Conservation (phyloP, 1,140 invertebrate genomes). For the Drosophila tristis region DNA sequence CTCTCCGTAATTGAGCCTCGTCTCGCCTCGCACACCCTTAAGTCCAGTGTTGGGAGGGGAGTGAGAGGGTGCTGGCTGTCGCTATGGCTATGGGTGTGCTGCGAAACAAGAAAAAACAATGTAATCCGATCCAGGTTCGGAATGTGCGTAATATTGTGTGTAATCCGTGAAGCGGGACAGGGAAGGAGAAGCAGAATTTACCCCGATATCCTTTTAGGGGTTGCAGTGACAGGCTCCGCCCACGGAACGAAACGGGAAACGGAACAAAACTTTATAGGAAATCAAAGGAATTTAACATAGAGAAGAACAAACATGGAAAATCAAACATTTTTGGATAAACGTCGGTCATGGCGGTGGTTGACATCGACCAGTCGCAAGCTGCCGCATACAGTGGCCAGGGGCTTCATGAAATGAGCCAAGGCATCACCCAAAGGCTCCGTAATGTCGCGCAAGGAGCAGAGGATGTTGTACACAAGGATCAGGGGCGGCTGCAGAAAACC, state of each 20-base stretch:
- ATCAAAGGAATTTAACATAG: slow-evolving; percentile 12
- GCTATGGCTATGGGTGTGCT: slow-evolving; percentile 45
- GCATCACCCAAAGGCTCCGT: slow-evolving; percentile 86
- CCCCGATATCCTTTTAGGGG: slow-evolving; percentile 23
- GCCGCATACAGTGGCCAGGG: slow-evolving; percentile 57
- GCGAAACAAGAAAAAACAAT: slow-evolving; percentile 61
- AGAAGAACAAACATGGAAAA: neutral
- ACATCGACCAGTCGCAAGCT: slow-evolving; percentile 67
- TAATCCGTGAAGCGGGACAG: slow-evolving; percentile 12
- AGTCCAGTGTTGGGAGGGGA: slow-evolving; percentile 16
- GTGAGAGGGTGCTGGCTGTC: slow-evolving; percentile 27
- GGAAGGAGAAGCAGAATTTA: neutral
- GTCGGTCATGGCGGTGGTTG: slow-evolving; percentile 53
- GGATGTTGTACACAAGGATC: slow-evolving; percentile 87
- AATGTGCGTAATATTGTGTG: slow-evolving; percentile 63
- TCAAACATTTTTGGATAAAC: slow-evolving; percentile 56
- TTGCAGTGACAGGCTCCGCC: slow-evolving; percentile 56
- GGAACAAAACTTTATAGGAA: slow-evolving; percentile 19
- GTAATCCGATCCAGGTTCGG: slow-evolving; percentile 58
- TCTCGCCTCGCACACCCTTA: slow-evolving; percentile 44
- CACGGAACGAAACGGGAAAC: slow-evolving; percentile 16
- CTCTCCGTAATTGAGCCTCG: slow-evolving; percentile 67
- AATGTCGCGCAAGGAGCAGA: slow-evolving; percentile 87
- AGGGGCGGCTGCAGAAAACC: slow-evolving; percentile 87
- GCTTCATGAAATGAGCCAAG: slow-evolving; percentile 66